Evolutionary conservation across 2,888 invertebrate genomes (phyloP).

Genomic region (Conistra vaccinii): DNA sequence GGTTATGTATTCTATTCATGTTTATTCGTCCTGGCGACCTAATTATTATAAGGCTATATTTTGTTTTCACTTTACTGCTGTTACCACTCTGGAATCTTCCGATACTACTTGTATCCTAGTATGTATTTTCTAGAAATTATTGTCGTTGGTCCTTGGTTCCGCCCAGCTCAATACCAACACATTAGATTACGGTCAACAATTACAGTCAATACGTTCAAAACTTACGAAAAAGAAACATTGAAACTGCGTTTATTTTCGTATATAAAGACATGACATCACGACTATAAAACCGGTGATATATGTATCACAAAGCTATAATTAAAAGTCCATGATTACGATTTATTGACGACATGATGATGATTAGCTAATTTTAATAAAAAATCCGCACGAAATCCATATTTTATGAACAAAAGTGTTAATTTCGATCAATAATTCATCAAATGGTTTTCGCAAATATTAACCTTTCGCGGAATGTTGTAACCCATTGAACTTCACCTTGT

Average conservation of each 20-base stretch:
- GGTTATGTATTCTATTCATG: neutral
- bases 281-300: constrained; percentile 11
- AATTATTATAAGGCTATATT: neutral
- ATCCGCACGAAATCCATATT: constrained; percentile 32
- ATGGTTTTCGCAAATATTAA: constrained; percentile 71
- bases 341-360: constrained; percentile 5
- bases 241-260: neutral
- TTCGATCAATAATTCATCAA: constrained; percentile 61
- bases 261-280: neutral
- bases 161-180: neutral
- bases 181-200: neutral
- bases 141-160: neutral
- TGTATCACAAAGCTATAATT: constrained; percentile 27
- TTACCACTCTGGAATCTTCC: too few species aligned
- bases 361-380: constrained; percentile 24
- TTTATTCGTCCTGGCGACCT: neutral
- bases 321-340: constrained; percentile 30
- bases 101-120: too few species aligned
- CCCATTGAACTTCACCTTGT: constrained; percentile 82
- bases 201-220: neutral
- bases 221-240: neutral
- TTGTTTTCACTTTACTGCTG: neutral
- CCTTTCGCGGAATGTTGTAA: constrained; percentile 69
- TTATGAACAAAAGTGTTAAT: constrained; percentile 55
- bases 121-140: too few species aligned